These are phyloP conservation scores for Cerceris ruficornis DNA, from an alignment of 2,888 invertebrate genomes.

Conservation along the genomic window DNA sequence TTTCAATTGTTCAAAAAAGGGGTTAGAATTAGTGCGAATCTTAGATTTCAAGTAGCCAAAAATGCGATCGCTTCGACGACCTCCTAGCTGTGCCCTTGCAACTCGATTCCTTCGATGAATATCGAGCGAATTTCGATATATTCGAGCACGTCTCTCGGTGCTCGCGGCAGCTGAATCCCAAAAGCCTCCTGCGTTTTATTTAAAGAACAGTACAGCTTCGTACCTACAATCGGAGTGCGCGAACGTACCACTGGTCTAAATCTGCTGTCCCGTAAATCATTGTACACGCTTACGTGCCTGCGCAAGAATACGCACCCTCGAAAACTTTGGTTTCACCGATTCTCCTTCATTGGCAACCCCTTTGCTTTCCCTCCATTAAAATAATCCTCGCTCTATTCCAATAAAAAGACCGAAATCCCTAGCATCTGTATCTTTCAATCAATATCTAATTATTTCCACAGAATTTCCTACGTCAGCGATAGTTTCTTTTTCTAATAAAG, in stretches of 20 bases:
- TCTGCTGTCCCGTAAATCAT: slow-evolving; percentile 63
- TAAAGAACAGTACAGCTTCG: slow-evolving; percentile 35
- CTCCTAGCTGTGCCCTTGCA: neutral
- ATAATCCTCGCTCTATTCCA: too few species aligned
- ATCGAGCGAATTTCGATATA: slow-evolving; percentile 32
- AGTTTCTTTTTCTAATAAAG: too few species aligned
- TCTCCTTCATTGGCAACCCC: too few species aligned
- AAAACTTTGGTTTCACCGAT: neutral
- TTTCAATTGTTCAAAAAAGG: too few species aligned
- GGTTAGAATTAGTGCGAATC: too few species aligned
- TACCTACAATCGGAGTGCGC: slow-evolving; percentile 24
- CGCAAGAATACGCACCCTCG: slow-evolving; percentile 40
- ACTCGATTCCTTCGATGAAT: neutral
- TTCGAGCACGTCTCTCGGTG: slow-evolving; percentile 35
- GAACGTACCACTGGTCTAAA: slow-evolving; percentile 57
- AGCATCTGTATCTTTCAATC: too few species aligned
- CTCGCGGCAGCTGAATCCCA: slow-evolving; percentile 43
- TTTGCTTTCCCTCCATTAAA: too few species aligned
- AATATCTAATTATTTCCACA: too few species aligned
- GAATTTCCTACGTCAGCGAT: too few species aligned
- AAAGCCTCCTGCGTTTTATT: slow-evolving; percentile 54
- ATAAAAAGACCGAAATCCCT: too few species aligned
- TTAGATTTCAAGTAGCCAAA: too few species aligned
- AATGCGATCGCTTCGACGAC: too few species aligned
- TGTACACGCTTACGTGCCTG: slow-evolving; percentile 42